Evolutionary conservation across 2,888 invertebrate species (phyloP).

Genomic region (Isotomurus palustris): DNA sequence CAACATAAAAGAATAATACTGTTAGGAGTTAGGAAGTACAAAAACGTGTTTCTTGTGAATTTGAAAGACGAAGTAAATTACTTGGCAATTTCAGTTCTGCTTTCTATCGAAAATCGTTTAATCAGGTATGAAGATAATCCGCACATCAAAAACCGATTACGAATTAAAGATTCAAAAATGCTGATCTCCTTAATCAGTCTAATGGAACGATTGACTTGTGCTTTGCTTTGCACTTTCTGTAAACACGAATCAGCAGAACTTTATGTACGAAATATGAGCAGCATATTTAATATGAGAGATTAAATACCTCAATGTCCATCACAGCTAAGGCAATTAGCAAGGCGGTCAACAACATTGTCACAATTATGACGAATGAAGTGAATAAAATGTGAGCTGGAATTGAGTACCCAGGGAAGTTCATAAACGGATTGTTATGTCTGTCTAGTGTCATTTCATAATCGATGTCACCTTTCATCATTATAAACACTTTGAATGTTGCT

Average conservation of each 20-base stretch:
- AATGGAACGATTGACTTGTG: conserved; percentile 18
- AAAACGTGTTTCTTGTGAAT: too few species aligned
- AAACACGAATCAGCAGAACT: too few species aligned
- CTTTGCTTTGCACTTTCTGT: conserved; percentile 21
- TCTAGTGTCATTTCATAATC: conserved; percentile 25
- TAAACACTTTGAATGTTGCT: conserved; percentile 27
- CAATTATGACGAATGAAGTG: conserved; percentile 23
- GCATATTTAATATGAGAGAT: background rate
- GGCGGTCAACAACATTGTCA: conserved; percentile 32
- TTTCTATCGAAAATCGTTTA: conserved; percentile 19
- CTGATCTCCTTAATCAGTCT: conserved; percentile 29
- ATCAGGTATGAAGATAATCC: conserved; percentile 14
- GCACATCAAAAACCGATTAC: conserved; percentile 12
- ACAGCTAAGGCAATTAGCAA: conserved; percentile 35
- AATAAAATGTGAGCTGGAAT: conserved; percentile 32
- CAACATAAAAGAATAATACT: too few species aligned
- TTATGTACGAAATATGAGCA: background rate
- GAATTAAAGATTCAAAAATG: conserved; percentile 21
- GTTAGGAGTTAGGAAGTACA: too few species aligned
- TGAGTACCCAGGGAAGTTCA: conserved; percentile 12
- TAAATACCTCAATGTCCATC: conserved; percentile 30
- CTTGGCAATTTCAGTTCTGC: conserved; percentile 1
- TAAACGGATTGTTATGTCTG: conserved; percentile 7
- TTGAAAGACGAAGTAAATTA: too few species aligned
- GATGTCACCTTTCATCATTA: conserved; percentile 36